Evolutionary conservation across 2,888 invertebrate species (phyloP).

Genomic region (Pammene fasciana): DNA sequence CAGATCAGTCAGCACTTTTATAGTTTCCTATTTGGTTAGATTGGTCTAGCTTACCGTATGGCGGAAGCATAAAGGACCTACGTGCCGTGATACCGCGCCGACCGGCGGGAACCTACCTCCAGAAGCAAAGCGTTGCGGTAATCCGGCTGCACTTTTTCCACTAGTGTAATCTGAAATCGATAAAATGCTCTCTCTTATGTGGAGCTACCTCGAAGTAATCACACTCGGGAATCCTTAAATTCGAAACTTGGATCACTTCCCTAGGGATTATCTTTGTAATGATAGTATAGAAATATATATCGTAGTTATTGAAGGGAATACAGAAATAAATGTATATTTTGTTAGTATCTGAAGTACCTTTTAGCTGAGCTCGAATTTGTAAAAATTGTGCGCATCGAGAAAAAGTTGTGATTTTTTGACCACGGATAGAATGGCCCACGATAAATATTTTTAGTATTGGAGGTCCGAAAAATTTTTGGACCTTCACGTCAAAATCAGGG

Average conservation of each 20-base stretch:
- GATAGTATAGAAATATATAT: too few relatives aligned
- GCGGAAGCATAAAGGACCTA: slow-evolving; percentile 47
- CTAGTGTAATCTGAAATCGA: slow-evolving; percentile 61
- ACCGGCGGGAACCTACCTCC: slow-evolving; percentile 40
- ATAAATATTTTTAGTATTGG: too few relatives aligned
- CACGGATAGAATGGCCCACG: too few relatives aligned
- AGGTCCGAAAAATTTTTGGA: too few relatives aligned
- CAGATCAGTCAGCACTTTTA: slow-evolving; percentile 45
- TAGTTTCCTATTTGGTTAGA: slow-evolving; percentile 48
- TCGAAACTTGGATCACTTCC: slow-evolving; percentile 4
- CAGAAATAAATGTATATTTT: too few relatives aligned
- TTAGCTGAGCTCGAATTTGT: too few relatives aligned
- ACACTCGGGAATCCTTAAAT: slow-evolving; percentile 34
- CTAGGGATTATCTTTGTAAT: not conserved
- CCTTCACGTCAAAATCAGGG: too few relatives aligned
- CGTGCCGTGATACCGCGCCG: slow-evolving; percentile 47
- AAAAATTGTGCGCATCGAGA: too few relatives aligned
- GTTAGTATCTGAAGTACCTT: too few relatives aligned
- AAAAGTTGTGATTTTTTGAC: too few relatives aligned
- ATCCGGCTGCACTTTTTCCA: slow-evolving; percentile 56
- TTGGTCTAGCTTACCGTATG: slow-evolving; percentile 44
- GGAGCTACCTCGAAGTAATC: slow-evolving; percentile 40
- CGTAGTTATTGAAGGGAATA: too few relatives aligned
- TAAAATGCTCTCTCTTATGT: slow-evolving; percentile 48
- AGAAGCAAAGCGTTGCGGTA: slow-evolving; percentile 45